These are phyloP conservation scores for Euzophera pinguis DNA, from an alignment of 2,888 invertebrate genomes.

Conservation along the genomic window DNA sequence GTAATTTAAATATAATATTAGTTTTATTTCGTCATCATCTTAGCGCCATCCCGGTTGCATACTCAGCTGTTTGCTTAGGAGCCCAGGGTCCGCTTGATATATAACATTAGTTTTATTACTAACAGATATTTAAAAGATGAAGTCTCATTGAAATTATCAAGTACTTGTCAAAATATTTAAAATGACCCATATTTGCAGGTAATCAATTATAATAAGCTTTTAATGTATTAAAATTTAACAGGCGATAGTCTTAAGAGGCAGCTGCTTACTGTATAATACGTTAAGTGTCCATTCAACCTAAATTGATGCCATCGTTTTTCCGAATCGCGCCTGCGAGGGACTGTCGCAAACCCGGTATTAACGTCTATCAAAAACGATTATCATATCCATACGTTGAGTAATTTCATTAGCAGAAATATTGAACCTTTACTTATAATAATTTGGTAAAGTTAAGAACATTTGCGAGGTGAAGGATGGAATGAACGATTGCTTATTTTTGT, in stretches of 20 bases:
- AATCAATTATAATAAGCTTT: neutral
- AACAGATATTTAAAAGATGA: too few relatives aligned
- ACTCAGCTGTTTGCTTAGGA: too few relatives aligned
- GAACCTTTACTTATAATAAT: conserved; percentile 3
- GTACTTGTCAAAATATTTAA: conserved; percentile 2
- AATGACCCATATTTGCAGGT: conserved; percentile 6
- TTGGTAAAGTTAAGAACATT: neutral
- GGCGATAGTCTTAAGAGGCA: conserved; percentile 9
- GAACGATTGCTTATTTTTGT: neutral
- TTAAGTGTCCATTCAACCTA: conserved; percentile 15
- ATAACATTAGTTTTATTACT: too few relatives aligned
- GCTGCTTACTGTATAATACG: conserved; percentile 13
- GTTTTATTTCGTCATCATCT: too few relatives aligned
- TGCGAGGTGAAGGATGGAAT: neutral
- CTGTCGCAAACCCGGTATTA: conserved; percentile 26
- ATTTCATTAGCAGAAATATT: conserved; percentile 23
- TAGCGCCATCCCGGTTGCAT: too few relatives aligned
- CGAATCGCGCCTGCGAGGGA: conserved; percentile 17
- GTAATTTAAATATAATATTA: too few relatives aligned
- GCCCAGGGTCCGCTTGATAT: too few relatives aligned
- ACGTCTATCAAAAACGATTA: conserved; percentile 33
- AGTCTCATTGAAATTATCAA: too few relatives aligned
- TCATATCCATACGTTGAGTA: conserved; percentile 33
- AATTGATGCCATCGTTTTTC: conserved; percentile 24
- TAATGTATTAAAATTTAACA: conserved; percentile 2